Evolutionary conservation across 2,888 invertebrate species (phyloP), one percentile per base, ranked within the genome.

Genomic region (Drosophila limbata): DNA sequence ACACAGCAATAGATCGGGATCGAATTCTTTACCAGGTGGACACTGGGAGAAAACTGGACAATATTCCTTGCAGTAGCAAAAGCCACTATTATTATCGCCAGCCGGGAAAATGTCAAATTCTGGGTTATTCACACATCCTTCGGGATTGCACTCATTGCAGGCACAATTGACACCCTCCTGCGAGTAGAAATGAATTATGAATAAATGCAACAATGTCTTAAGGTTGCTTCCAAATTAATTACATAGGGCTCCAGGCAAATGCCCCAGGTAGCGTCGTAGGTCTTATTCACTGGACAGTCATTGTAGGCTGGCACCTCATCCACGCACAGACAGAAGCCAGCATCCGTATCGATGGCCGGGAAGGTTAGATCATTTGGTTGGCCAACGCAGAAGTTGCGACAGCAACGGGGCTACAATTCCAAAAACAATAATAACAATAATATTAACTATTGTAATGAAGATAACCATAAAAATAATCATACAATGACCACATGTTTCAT

Each of bases 301-400:
- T 55, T 4, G 35, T 62, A 88, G 1, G 40, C 8, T 4, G 72
- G 69, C 6, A 74, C 44, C 33, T 74, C 70, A 10, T 71, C 51
- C 0, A 47, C 0, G 39, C 90, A 91, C 8, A 75, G 0, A 42
- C 90, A 91, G 77, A 86, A 90, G 4, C 86, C 90, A 13, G 70
- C 44, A 17, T 70, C 53, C 8, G 64, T 67, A 4, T 51, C 53
- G 9, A 39, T 5, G 4, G 91, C 73, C 4, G 84, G 59, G 51
- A 85, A 82, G 8, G 69, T 61, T 0, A 31, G 8, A 21, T 66
- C 71, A n/a, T 76, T 48, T 1, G 64, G 3, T 8, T 73, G 60
- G 8, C 25, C 31, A 10, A 53, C 17, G 35, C 90, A 91, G n/a
- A 66, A 69, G 11, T 57, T 69, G 15, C 63, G 19, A 64, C 83